A percentile compares a stretch with the other conserved stretches of the same genome.
Evolutionary conservation across 2,113 vertebrate species (phyloP).

Genomic region (Hoplias malabaricus): DNA sequence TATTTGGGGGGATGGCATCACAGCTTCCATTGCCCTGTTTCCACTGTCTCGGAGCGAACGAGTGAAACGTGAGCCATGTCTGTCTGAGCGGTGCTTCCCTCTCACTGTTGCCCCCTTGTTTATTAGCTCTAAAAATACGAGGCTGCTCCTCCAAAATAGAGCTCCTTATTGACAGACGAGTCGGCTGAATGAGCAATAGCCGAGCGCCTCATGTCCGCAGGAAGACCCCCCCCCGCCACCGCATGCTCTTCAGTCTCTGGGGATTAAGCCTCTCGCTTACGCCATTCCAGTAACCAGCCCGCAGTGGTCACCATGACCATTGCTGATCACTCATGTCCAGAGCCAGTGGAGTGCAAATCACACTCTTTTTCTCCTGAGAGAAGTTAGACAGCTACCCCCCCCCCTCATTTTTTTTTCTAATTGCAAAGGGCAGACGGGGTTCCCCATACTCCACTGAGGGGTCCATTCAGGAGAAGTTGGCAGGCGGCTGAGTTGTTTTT

Average conservation of each 20-base stretch:
- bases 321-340: conserved; percentile 21
- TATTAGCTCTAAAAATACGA: conserved; percentile 73
- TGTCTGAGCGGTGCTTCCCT: conserved; percentile 58
- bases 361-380: conserved; percentile 40
- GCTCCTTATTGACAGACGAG: conserved; percentile 52
- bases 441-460: conserved; percentile 34
- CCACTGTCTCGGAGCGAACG: conserved; percentile 35
- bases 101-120: conserved; percentile 60
- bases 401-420: conserved; percentile 33
- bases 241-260: conserved; percentile 13
- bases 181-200: conserved; percentile 56
- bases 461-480: conserved; percentile 49
- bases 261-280: conserved; percentile 20
- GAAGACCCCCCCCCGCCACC: not conserved
- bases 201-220: conserved; percentile 21
- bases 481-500: conserved; percentile 45
- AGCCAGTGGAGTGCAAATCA: conserved; percentile 14
- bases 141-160: conserved; percentile 66
- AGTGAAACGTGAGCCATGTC: conserved; percentile 44
- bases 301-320: conserved; percentile 20
- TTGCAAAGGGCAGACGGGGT: conserved; percentile 43
- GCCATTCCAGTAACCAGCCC: conserved; percentile 9
- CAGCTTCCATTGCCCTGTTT: conserved; percentile 18
- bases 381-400: conserved; percentile 26
- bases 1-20: conserved; percentile 29